Conservation (phyloP, 2,888 invertebrate genomes). For the Augochlorella aurata region DNA sequence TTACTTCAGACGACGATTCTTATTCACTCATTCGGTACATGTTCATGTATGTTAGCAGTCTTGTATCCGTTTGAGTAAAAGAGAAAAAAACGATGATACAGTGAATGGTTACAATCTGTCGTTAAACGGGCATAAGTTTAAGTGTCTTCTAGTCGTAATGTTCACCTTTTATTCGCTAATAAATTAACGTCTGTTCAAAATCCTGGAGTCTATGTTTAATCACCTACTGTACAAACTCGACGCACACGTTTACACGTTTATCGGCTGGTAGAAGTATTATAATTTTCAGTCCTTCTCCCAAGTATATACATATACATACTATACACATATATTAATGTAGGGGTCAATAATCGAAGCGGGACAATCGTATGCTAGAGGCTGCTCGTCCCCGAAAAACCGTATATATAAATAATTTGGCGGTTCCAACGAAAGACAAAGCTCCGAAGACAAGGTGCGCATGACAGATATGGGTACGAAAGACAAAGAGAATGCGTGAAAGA, state of each 20-base stretch:
- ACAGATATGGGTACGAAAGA: no score
- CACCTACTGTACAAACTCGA: constrained; percentile 76
- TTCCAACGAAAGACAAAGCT: no score
- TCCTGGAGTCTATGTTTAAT: constrained; percentile 66
- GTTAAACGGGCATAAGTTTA: constrained; percentile 51
- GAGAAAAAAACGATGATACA: constrained; percentile 41
- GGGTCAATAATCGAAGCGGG: no score
- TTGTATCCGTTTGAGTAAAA: constrained; percentile 57
- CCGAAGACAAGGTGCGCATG: no score
- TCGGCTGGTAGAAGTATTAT: constrained; percentile 51
- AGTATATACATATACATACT: constrained; percentile 18
- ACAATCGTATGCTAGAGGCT: no score
- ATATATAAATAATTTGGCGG: no score
- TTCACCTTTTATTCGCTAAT: constrained; percentile 76
- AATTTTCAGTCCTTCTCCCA: constrained; percentile 34
- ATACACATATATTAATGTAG: no score
- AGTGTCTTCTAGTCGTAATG: constrained; percentile 66
- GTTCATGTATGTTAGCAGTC: constrained; percentile 47
- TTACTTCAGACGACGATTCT: no score
- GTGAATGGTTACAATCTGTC: constrained; percentile 37
- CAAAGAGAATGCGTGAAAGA: no score
- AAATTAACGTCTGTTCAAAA: constrained; percentile 76
- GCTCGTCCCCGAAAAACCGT: no score
- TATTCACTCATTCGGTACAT: not conserved
- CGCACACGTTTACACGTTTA: constrained; percentile 66